phyloP scores from a whole-genome alignment of 2,888 invertebrate species.

The Himalopsyche tibetana region DNA sequence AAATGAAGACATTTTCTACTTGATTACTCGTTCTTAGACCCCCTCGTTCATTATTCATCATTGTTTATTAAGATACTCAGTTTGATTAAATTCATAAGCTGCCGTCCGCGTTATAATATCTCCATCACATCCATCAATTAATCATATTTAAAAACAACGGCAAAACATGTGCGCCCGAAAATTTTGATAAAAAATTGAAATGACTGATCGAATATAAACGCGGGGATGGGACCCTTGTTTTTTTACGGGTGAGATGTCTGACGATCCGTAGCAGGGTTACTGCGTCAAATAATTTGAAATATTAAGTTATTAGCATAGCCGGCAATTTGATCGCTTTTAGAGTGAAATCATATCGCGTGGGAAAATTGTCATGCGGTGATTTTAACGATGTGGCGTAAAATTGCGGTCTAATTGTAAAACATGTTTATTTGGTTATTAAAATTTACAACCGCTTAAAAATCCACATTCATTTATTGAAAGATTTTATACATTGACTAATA shows the following conservation, averaged over 20 bases:
- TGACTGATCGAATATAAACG: conserved; percentile 10
- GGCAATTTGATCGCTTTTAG: no score
- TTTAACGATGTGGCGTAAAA: no score
- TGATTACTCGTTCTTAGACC: not conserved
- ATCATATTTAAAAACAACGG: conserved; percentile 15
- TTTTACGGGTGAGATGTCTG: not conserved
- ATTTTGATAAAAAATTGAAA: conserved; percentile 23
- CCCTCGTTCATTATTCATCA: conserved; percentile 18
- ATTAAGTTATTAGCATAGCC: no score
- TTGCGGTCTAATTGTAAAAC: no score
- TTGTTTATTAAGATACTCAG: conserved; percentile 26
- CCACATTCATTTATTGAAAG: no score
- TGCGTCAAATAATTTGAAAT: not conserved
- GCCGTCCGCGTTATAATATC: conserved; percentile 21
- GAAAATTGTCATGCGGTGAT: no score
- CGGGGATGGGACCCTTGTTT: not conserved
- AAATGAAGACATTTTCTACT: not conserved
- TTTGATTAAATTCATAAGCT: conserved; percentile 30
- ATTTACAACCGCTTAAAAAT: no score
- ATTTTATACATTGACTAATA: no score
- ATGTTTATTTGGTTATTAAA: no score
- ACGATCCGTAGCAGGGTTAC: not conserved
- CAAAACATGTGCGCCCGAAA: conserved; percentile 16
- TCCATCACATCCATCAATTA: conserved; percentile 20
- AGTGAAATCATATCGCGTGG: no score